Evolutionary conservation across 2,797 vertebrate genomes (phyloP), one percentile per base, ranked within the genome.

Genomic region (Danionella dracula): DNA sequence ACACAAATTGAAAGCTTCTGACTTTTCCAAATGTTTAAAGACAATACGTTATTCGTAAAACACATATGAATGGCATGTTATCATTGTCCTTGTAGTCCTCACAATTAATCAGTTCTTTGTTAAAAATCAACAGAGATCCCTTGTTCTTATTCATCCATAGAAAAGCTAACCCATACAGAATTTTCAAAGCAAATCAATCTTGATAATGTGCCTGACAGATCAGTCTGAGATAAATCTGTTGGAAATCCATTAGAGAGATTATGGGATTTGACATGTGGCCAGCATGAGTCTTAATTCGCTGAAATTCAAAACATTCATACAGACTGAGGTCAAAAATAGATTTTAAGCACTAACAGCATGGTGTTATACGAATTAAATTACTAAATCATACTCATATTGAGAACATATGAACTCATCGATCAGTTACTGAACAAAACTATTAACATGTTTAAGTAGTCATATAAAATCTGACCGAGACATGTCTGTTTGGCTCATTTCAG

Each of bases 161-260:
- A 17, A 51, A 42, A 51, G 60, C n/a, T 12, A 64, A 63, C 27
- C 58, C 31, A 16, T 1, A n/a, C 5, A 37, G 48, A 50, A 34
- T 41, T 34, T 44, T 11, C 48, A 57, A 51, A 40, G 31, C 16
- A 50, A 45, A 62, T 57, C 51, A 66, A 70, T 70, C 57, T 53
- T 67, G 13, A 55, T 68, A 64, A 64, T 60, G 35, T 60, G 48
- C 19, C 16, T 34, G 10, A 45, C 53, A 54, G 55, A 71, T 71
- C 41, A 71, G 62, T 45, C 40, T 54, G 34, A 54, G 19, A 34
- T 29, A 71, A 60, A 61, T 67, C 64, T 50, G 49, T 50, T 60
- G 35, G 42, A 49, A 23, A 46, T 62, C 55, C 55, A 21, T 60
- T 71, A 64, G 51, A 59, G 51, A 40, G 63, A 64, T 68, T 58